A percentile compares a stretch with the other conserved stretches of the same genome.
Evolutionary conservation across 2,888 invertebrate species (phyloP).

Genomic region (Pheosia gnoma): DNA sequence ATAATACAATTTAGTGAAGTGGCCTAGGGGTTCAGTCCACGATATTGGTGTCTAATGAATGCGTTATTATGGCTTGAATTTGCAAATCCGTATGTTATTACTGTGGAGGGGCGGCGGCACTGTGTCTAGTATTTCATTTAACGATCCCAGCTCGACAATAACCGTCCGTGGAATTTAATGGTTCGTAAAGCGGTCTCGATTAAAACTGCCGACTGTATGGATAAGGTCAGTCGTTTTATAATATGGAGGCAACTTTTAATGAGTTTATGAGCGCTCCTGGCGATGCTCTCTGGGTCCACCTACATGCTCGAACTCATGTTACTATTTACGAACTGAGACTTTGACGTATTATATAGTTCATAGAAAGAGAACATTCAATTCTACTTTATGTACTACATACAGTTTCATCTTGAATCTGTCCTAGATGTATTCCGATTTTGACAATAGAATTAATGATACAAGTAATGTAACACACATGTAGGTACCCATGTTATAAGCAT

Average conservation of each 20-base stretch:
- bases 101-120: slow-evolving; percentile 40
- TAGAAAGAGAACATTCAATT: not conserved
- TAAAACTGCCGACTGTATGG: slow-evolving; percentile 77
- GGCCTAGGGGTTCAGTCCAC: slow-evolving; percentile 8
- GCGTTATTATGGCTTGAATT: slow-evolving; percentile 36
- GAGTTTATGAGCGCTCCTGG: slow-evolving; percentile 72
- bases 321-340: slow-evolving; percentile 54
- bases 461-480: slow-evolving; percentile 23
- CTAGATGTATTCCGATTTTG: slow-evolving; percentile 3
- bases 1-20: not conserved
- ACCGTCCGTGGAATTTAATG: slow-evolving; percentile 75
- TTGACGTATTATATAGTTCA: slow-evolving; percentile 23
- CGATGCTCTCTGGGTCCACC: slow-evolving; percentile 40
- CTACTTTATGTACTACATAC: too few species aligned
- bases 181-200: slow-evolving; percentile 77
- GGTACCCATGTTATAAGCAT: slow-evolving; percentile 25
- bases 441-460: slow-evolving; percentile 29
- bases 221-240: slow-evolving; percentile 72
- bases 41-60: slow-evolving; percentile 23
- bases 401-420: too few species aligned
- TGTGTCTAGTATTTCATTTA: slow-evolving; percentile 72
- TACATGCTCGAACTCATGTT: slow-evolving; percentile 41
- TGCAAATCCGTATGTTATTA: slow-evolving; percentile 51
- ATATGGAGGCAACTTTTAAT: slow-evolving; percentile 77
- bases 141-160: slow-evolving; percentile 76